Base-by-base conservation (phyloP, 2,113 vertebrate species). In the Halichoeres trimaculatus region DNA sequence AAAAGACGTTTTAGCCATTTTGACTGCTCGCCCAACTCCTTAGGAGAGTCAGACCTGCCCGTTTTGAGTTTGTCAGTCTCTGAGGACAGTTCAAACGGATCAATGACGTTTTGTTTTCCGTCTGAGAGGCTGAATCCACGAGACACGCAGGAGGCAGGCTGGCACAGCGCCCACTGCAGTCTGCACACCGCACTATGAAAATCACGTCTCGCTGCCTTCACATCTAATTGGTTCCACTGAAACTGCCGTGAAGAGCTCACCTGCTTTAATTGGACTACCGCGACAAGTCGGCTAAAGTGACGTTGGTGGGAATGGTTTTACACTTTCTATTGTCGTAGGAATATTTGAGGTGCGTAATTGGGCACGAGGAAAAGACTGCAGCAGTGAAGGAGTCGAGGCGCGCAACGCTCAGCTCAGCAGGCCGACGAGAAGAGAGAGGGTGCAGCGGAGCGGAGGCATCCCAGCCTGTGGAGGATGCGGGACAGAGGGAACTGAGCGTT, bases 191-290 rank as follows among this genome's bases (percentile, higher is more conserved):
- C 81, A 47, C 84, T 76, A 16, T 41, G 45, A 3, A 69, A 58
- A 72, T 78, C 84, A 70, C 82, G 67, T 78, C 61, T 80, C 61
- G 0, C 76, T 57, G 63, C 19, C 34, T 53, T 19, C 57, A 41
- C 35, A 34, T 62, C 10, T 85, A 89, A 89, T 88, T 89, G 85
- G 81, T 34, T 72, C 54, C 55, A 7, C 47, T 2, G 47, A 0
- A 17, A n/a, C 53, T 1, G 2, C 65, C 10, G 68, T 2, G 66
- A 8, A 58, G 26, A 14, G 81, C 72, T 63, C 86, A 72, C 83
- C 81, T 87, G 83, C 34, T 81, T 52, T 74, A 83, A 85, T 83
- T 81, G 84, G 72, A 70, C 73, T 55, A 52, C 65, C 61, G 85
- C 64, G 78, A 85, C 81, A 78, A 74, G 78, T 83, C 56, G 59